A percentile compares a stretch with the other conserved stretches of the same genome.
These are phyloP conservation scores for Darevskia nairensis DNA, from an alignment of 2,797 vertebrate species.

Conservation along the genomic window DNA sequence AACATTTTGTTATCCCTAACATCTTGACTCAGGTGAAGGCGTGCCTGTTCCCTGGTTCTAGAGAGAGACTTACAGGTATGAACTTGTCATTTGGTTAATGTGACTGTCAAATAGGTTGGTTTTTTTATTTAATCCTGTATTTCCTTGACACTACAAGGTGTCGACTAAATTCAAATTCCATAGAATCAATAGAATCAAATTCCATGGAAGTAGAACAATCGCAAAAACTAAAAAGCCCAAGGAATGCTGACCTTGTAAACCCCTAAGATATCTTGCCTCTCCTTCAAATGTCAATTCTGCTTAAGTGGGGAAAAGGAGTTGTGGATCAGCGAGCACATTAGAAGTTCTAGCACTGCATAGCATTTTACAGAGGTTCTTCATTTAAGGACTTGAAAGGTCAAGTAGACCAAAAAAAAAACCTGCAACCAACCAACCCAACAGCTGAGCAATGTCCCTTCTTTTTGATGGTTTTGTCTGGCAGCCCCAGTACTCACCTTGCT, in stretches of 20 bases:
- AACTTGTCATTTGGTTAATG: too few species aligned
- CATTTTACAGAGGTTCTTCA: background rate
- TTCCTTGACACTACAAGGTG: background rate
- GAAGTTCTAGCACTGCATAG: background rate
- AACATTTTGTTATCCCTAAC: too few species aligned
- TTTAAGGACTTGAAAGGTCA: conserved; percentile 2
- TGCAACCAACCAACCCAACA: background rate
- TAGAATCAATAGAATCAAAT: background rate
- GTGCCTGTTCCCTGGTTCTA: too few species aligned
- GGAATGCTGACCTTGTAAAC: background rate
- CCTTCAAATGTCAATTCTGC: background rate
- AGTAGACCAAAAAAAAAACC: background rate
- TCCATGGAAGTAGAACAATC: background rate
- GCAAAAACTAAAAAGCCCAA: background rate
- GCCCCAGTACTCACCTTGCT: background rate
- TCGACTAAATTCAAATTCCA: background rate
- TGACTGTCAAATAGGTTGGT: too few species aligned
- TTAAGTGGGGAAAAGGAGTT: background rate
- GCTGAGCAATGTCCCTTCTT: background rate
- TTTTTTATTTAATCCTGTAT: background rate
- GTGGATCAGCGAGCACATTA: background rate
- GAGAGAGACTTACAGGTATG: too few species aligned
- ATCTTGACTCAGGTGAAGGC: too few species aligned
- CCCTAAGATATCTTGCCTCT: background rate
- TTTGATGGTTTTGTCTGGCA: background rate